Base-by-base conservation (phyloP, 2,797 vertebrate species). In the Euthynnus affinis region DNA sequence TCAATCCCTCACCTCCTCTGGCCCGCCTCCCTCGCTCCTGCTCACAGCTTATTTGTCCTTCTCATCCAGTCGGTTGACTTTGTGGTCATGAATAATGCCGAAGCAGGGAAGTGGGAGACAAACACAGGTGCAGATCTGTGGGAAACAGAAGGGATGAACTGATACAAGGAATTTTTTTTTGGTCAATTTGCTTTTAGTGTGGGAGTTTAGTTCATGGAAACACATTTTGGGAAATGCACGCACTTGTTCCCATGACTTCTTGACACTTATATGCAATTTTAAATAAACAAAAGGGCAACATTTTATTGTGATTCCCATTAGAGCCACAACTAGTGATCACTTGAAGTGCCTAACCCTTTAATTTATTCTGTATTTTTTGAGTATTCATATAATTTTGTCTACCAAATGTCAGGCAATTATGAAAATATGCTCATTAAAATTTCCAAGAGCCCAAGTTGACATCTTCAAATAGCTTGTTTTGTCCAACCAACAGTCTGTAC, bases 1-100 rank as follows among this genome's bases (percentile, higher is more conserved):
- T 87, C 81, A 88, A 89, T 90, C 88, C 88, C 76, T 84, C 44
- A 44, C 65, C 82, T 83, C 74, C 60, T 32, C 74, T 66, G 27
- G 13, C 74, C 70, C 67, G 13, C 74, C 70, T 69, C 64, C 64
- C 48, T 37, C 10, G 1, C 34, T 66, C 46, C 71, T 23, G 55
- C 17, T 76, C 74, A 20, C 48, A 27, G 34, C n/a, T 63, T 25
- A 4, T 42, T 55, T 15, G 34, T 52, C 68, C 55, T 52, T 59
- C 72, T n/a, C 44, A 5, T 55, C 61, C 37, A 2, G 22, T 27
- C 46, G 14, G 71, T 40, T 0, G 37, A 73, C 51, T 81, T 25
- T 59, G 74, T 25, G 32, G 6, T 48, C 17, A 14, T 29, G 42
- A 60, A 59, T 23, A 57, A 32, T 29, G 77, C 46, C 27, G 57